Evolutionary conservation across 2,797 vertebrate genomes (phyloP).

Genomic region (Galago senegalensis): DNA sequence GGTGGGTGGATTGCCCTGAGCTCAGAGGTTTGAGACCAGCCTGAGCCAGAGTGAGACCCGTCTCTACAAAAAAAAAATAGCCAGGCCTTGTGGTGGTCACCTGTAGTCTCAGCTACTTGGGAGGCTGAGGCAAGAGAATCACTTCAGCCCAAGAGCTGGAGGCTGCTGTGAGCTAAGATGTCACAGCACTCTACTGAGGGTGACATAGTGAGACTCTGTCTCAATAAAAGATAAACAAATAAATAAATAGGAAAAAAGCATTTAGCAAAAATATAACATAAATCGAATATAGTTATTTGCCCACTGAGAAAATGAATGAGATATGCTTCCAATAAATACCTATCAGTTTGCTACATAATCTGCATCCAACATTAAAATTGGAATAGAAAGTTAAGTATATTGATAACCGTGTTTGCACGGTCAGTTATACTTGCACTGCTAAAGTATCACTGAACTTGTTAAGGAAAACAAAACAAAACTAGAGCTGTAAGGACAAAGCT

Average conservation of each 20-base stretch:
- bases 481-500: conserved; percentile 27
- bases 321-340: neutral
- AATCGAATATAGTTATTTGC: neutral
- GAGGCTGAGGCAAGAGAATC: too few species aligned
- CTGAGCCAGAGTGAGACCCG: too few species aligned
- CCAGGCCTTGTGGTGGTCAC: too few species aligned
- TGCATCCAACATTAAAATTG: neutral
- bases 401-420: neutral
- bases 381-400: neutral
- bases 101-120: too few species aligned
- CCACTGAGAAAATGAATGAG: neutral
- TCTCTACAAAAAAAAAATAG: too few species aligned
- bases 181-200: too few species aligned
- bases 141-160: too few species aligned
- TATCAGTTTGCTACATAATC: neutral
- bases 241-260: neutral
- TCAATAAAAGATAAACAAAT: too few species aligned
- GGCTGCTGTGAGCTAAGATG: too few species aligned
- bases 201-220: too few species aligned
- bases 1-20: too few species aligned
- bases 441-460: neutral
- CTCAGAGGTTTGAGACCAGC: too few species aligned
- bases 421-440: neutral
- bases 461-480: neutral
- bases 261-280: conserved; percentile 15